Evolutionary conservation across 2,888 invertebrate genomes (phyloP).

Genomic region (Stramonita haemastoma): DNA sequence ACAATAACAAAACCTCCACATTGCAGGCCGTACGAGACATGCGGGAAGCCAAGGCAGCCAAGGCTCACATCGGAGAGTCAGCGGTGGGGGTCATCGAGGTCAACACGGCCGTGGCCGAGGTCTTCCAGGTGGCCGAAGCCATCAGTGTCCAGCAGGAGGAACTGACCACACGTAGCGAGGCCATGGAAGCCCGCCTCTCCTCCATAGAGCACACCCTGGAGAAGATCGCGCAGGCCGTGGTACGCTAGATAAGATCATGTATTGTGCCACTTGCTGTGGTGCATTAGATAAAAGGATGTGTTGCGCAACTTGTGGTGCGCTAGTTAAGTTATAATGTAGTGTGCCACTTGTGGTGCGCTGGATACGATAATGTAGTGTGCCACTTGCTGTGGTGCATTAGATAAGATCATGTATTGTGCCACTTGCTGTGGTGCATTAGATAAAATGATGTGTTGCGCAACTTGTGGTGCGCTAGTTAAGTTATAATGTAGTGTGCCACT

Average conservation of each 20-base stretch:
- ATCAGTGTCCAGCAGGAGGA: slow-evolving; percentile 58
- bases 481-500: too few species aligned
- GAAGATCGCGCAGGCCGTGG: slow-evolving; percentile 38
- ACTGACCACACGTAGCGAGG: slow-evolving; percentile 54
- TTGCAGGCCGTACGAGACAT: slow-evolving; percentile 61
- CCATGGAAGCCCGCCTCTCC: slow-evolving; percentile 56
- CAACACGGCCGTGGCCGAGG: slow-evolving; percentile 60
- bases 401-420: too few species aligned
- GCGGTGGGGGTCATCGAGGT: slow-evolving; percentile 65
- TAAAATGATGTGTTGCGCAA: too few species aligned
- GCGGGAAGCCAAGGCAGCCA: slow-evolving; percentile 64
- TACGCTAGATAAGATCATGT: background rate
- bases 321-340: too few species aligned
- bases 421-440: too few species aligned
- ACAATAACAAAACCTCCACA: background rate
- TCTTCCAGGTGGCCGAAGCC: slow-evolving; percentile 57
- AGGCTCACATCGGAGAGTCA: slow-evolving; percentile 61
- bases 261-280: too few species aligned
- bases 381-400: too few species aligned
- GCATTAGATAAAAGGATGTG: too few species aligned
- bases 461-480: too few species aligned
- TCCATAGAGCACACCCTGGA: slow-evolving; percentile 61
- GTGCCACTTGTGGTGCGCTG: too few species aligned
- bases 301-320: too few species aligned
- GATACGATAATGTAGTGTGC: too few species aligned